Conservation (phyloP, 2,797 vertebrate species). For the Oreochromis mossambicus region DNA sequence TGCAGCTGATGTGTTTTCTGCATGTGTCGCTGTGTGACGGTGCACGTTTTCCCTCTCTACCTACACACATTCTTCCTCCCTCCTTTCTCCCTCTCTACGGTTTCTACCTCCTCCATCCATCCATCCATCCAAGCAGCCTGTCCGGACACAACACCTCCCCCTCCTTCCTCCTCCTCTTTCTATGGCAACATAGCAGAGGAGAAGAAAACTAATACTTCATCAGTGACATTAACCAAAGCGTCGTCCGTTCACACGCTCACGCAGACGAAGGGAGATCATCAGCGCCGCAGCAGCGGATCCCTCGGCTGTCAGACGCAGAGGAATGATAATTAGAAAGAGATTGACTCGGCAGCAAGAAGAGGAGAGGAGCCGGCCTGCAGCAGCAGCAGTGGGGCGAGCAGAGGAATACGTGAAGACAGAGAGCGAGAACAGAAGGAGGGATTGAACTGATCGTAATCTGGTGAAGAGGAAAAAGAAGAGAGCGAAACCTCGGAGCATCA, state of each 20-base stretch:
- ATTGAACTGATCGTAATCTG: conserved; percentile 19
- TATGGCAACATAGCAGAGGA: not conserved
- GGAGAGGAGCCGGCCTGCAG: conserved; percentile 28
- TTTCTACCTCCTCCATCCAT: conserved; percentile 16
- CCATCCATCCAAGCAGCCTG: not conserved
- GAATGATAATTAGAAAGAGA: conserved; percentile 63
- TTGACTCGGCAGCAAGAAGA: conserved; percentile 47
- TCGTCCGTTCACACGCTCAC: not conserved
- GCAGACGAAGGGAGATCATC: not conserved
- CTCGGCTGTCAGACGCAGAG: conserved; percentile 54
- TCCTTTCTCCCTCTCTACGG: not conserved
- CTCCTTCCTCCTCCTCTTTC: not conserved
- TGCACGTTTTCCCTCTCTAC: not conserved
- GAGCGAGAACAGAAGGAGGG: not conserved
- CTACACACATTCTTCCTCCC: not conserved
- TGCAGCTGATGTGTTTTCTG: conserved; percentile 2
- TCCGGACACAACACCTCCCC: conserved; percentile 37
- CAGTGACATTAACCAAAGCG: conserved; percentile 16
- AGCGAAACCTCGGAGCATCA: not conserved
- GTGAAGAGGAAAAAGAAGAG: not conserved
- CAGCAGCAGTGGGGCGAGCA: not conserved
- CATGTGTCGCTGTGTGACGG: conserved; percentile 7
- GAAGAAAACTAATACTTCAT: conserved; percentile 9
- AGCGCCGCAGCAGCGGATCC: conserved; percentile 38
- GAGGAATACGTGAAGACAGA: conserved; percentile 5